phyloP scores from a whole-genome alignment of 1,140 invertebrate species.

The Papilio aristodemus region DNA sequence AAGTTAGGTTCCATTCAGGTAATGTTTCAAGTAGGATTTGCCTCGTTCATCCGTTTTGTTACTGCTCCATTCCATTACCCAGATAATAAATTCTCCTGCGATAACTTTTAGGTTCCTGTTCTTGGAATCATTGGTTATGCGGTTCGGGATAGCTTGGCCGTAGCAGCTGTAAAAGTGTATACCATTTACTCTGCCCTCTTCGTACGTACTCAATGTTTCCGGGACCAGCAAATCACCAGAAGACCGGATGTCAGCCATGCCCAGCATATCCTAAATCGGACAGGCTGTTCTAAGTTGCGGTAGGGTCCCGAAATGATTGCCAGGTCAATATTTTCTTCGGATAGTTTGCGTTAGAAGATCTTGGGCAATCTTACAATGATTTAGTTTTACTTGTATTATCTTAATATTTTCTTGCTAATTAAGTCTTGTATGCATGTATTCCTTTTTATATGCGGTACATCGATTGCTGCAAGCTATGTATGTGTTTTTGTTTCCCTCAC shows the following conservation, averaged over 20 bases:
- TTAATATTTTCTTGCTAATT: not conserved
- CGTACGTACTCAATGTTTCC: not conserved
- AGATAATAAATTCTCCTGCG: not conserved
- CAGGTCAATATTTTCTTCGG: not conserved
- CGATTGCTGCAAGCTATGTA: constrained; percentile 22
- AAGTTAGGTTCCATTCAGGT: not conserved
- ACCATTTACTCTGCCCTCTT: constrained; percentile 11
- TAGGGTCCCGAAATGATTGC: constrained; percentile 23
- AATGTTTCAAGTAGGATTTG: not conserved
- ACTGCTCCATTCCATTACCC: constrained; percentile 6
- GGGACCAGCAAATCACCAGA: not conserved
- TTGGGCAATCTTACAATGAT: constrained; percentile 23
- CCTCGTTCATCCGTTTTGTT: not conserved
- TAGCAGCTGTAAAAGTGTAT: constrained; percentile 15
- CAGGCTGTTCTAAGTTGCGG: not conserved
- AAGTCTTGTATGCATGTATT: not conserved
- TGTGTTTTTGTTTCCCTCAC: not conserved
- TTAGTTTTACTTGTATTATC: constrained; percentile 1
- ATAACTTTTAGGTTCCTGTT: not conserved
- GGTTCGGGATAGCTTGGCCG: not conserved
- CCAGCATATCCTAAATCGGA: not conserved
- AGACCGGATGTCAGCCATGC: constrained; percentile 12
- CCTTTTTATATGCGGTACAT: constrained; percentile 19
- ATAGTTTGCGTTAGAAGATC: constrained; percentile 16
- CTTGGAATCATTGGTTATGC: not conserved